phyloP scores from a whole-genome alignment of 1,140 invertebrate genomes.

The Papilio dardanus region DNA sequence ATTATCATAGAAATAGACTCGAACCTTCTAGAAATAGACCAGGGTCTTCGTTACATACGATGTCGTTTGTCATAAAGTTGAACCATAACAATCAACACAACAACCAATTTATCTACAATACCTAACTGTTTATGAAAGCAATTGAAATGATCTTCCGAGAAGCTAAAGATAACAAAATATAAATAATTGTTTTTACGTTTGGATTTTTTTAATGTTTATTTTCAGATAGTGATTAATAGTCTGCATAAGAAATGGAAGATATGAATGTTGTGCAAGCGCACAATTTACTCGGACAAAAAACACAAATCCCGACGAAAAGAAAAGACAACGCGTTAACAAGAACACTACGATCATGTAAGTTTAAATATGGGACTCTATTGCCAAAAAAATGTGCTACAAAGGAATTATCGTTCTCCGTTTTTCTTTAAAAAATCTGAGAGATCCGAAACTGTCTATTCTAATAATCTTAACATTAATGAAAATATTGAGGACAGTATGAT shows the following conservation, averaged over 20 bases:
- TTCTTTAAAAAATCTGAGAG: too few relatives aligned
- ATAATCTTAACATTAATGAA: too few relatives aligned
- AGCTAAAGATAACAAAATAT: neutral
- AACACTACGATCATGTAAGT: constrained; percentile 69
- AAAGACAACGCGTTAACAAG: constrained; percentile 63
- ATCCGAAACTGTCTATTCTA: too few relatives aligned
- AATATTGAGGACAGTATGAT: neutral
- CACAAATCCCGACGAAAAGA: constrained; percentile 45
- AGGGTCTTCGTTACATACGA: neutral
- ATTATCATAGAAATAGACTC: neutral
- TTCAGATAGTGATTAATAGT: constrained; percentile 9
- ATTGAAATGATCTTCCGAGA: neutral
- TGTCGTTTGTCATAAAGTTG: neutral
- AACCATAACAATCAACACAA: neutral
- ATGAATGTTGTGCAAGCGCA: constrained; percentile 66
- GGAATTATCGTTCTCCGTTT: too few relatives aligned
- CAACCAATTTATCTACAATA: neutral
- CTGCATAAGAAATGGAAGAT: constrained; percentile 56
- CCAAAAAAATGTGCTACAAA: too few relatives aligned
- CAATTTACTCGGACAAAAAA: constrained; percentile 68
- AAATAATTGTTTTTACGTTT: neutral
- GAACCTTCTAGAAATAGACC: neutral
- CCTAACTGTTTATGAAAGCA: neutral
- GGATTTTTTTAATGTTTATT: neutral
- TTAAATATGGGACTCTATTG: neutral